Evolutionary conservation across 1,140 invertebrate genomes (phyloP).

Genomic region (Drosophila fuyamai): DNA sequence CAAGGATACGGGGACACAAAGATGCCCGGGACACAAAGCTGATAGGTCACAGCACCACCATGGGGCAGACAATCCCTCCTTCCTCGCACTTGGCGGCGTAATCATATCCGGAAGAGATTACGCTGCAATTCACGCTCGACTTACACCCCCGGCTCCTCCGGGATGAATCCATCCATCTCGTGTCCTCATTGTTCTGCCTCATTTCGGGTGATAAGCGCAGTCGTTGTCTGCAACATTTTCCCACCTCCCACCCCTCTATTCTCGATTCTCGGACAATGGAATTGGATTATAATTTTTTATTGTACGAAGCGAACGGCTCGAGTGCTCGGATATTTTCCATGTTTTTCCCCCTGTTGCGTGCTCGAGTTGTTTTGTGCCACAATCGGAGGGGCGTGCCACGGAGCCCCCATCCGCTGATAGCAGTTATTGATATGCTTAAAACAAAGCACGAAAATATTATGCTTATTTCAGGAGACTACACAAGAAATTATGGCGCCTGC

Average conservation of each 20-base stretch:
- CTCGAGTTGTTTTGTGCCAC: constrained; percentile 56
- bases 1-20: constrained; percentile 54
- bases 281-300: constrained; percentile 76
- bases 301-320: constrained; percentile 44
- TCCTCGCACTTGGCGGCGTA: constrained; percentile 69
- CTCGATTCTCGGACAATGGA: constrained; percentile 57
- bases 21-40: constrained; percentile 63
- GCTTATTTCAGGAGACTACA: constrained; percentile 12
- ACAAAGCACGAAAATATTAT: constrained; percentile 45
- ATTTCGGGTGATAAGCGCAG: constrained; percentile 77
- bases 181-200: constrained; percentile 37
- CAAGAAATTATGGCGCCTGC: constrained; percentile 57
- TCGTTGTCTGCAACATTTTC: constrained; percentile 47
- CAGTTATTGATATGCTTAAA: constrained; percentile 70
- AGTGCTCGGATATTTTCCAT: constrained; percentile 24
- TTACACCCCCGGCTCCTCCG: constrained; percentile 11
- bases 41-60: constrained; percentile 72
- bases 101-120: constrained; percentile 83
- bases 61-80: constrained; percentile 22
- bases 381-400: constrained; percentile 27
- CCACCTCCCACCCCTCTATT: constrained; percentile 2
- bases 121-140: constrained; percentile 74
- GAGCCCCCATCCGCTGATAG: constrained; percentile 49
- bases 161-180: constrained; percentile 20
- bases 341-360: constrained; percentile 49